Percentiles rank a stretch among this genome's conserved stretches.
These are phyloP conservation scores for Urocynchramus pylzowi DNA, from an alignment of 2,113 vertebrate genomes.

Conservation along the genomic window DNA sequence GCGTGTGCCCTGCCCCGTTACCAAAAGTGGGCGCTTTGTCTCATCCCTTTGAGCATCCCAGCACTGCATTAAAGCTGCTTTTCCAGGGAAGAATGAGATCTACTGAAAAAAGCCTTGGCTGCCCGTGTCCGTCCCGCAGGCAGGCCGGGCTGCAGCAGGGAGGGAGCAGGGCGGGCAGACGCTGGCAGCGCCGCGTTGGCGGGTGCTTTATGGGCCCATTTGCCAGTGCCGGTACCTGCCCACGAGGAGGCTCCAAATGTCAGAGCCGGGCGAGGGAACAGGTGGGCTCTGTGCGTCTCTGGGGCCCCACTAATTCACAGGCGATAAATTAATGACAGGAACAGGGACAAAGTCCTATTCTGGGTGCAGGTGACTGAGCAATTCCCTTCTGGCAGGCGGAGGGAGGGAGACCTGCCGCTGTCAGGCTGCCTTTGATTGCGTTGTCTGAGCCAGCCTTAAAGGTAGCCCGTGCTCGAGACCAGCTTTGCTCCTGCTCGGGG, in stretches of 20 bases:
- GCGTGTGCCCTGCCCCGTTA: neutral
- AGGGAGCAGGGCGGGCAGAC: neutral
- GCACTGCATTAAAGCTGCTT: fast-evolving
- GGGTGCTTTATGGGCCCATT: constrained; percentile 36
- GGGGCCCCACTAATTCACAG: constrained; percentile 52
- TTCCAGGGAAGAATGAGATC: fast-evolving
- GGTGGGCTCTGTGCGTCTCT: constrained; percentile 47
- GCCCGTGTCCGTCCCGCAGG: fast-evolving
- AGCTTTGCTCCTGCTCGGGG: neutral
- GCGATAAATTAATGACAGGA: neutral
- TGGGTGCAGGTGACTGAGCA: constrained; percentile 14
- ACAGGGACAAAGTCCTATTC: neutral
- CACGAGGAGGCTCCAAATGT: constrained; percentile 56
- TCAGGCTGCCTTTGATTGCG: neutral
- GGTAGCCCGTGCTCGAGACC: fast-evolving
- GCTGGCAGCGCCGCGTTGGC: neutral
- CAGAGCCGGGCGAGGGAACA: constrained; percentile 50
- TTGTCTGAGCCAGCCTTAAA: neutral
- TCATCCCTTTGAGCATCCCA: neutral
- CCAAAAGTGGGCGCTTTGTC: fast-evolving
- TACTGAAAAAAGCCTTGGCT: fast-evolving
- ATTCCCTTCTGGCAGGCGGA: neutral
- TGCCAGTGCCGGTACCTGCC: neutral
- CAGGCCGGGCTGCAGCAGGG: neutral
- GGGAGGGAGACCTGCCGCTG: neutral